Conservation (phyloP, 2,797 vertebrate species). For the Urocyon cinereoargenteus region DNA sequence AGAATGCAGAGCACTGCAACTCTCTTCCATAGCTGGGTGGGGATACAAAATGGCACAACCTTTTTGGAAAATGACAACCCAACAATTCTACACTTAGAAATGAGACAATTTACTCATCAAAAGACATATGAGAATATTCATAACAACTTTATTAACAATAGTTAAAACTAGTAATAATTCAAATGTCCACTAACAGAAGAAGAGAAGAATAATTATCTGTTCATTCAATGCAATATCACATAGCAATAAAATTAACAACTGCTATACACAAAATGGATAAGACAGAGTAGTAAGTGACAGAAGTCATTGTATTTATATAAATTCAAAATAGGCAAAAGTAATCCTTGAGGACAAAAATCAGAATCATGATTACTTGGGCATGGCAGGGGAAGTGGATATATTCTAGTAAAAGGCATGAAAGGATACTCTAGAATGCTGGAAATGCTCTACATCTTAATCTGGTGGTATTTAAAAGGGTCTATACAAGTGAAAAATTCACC, state of each 20-base stretch:
- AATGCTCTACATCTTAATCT: slow-evolving; percentile 22
- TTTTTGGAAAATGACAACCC: neutral
- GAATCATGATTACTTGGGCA: neutral
- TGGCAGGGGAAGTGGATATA: neutral
- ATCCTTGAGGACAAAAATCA: slow-evolving; percentile 37
- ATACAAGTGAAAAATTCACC: slow-evolving; percentile 28
- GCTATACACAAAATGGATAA: neutral
- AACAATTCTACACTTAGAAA: slow-evolving; percentile 41
- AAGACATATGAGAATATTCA: slow-evolving; percentile 22
- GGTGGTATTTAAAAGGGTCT: neutral
- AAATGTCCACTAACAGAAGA: slow-evolving; percentile 33
- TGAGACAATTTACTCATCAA: slow-evolving; percentile 34
- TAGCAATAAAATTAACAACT: slow-evolving; percentile 15
- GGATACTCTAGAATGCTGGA: neutral
- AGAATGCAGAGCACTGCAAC: slow-evolving; percentile 7
- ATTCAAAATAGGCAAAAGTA: slow-evolving; percentile 50
- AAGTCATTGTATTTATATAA: slow-evolving; percentile 50
- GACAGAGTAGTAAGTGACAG: neutral
- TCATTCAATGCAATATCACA: slow-evolving; percentile 7
- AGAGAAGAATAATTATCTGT: slow-evolving; percentile 20
- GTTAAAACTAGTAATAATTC: slow-evolving; percentile 24
- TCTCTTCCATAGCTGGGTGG: neutral
- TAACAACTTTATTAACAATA: slow-evolving; percentile 26
- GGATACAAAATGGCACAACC: neutral
- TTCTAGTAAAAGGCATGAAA: neutral